These are phyloP conservation scores for Thalpophila matura DNA, from an alignment of 2,888 invertebrate species.

Conservation along the genomic window DNA sequence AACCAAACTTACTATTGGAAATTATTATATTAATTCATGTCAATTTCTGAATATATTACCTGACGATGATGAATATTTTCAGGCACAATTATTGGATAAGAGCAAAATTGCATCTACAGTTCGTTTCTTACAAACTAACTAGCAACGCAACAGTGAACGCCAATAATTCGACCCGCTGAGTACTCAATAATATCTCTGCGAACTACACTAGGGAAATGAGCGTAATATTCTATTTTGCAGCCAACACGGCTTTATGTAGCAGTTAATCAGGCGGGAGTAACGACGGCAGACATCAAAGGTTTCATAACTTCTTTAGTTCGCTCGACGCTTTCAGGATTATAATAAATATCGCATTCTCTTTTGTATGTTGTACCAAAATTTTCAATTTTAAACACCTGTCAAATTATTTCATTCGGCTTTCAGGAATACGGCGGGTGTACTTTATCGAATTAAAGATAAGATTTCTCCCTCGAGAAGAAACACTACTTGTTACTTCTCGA, in stretches of 20 bases:
- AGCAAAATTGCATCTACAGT: too few species aligned
- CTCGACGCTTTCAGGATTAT: constrained; percentile 33
- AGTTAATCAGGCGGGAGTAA: constrained; percentile 62
- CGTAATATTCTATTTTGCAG: constrained; percentile 48
- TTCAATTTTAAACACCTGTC: constrained; percentile 17
- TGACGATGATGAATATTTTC: too few species aligned
- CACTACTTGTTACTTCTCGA: too few species aligned
- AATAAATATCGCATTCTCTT: constrained; percentile 34
- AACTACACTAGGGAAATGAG: constrained; percentile 54
- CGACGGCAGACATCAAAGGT: constrained; percentile 58
- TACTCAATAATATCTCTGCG: constrained; percentile 47
- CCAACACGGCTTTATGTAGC: constrained; percentile 39
- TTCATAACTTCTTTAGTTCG: constrained; percentile 56
- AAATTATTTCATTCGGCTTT: neutral
- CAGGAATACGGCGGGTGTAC: neutral
- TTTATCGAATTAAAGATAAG: neutral
- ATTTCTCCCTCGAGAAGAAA: too few species aligned
- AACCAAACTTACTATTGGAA: too few species aligned
- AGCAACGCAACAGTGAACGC: neutral
- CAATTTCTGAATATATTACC: too few species aligned
- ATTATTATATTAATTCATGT: too few species aligned
- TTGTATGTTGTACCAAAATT: constrained; percentile 1
- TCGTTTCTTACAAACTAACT: neutral
- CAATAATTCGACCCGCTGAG: constrained; percentile 13
- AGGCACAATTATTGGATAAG: too few species aligned